These are phyloP conservation scores for Oncorhynchus masou DNA, from an alignment of 2,113 vertebrate genomes.

Conservation along the genomic window DNA sequence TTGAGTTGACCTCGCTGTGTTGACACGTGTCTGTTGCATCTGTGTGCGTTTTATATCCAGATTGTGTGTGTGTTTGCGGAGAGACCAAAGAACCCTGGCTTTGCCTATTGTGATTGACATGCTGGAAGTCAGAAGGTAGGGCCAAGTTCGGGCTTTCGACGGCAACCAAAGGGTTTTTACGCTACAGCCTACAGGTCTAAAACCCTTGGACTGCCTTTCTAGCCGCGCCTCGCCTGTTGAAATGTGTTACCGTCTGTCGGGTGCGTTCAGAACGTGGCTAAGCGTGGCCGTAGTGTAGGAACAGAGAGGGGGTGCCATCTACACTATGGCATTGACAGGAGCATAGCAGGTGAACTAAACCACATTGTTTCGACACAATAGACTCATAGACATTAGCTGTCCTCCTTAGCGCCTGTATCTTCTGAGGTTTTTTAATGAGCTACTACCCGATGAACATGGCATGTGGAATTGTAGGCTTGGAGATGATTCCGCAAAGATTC, in stretches of 20 bases:
- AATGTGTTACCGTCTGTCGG: not conserved
- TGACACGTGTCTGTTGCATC: not conserved
- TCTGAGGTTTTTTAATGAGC: constrained; percentile 64
- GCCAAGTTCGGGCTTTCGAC: too few species aligned
- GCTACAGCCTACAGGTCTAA: not conserved
- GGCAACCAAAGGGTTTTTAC: too few species aligned
- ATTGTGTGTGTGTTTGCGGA: too few species aligned
- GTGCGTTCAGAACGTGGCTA: not conserved
- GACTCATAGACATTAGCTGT: not conserved
- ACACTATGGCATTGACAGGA: not conserved
- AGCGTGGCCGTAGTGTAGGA: too few species aligned
- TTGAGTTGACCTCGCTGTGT: too few species aligned
- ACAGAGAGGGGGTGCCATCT: constrained; percentile 10
- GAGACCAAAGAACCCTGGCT: too few species aligned
- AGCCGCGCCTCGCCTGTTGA: too few species aligned
- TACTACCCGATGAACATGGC: constrained; percentile 55
- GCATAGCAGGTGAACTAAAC: not conserved
- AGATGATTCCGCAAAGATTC: constrained; percentile 52
- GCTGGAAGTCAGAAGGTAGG: too few species aligned
- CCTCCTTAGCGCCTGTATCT: constrained; percentile 7
- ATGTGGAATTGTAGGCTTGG: constrained; percentile 63
- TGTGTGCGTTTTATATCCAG: too few species aligned
- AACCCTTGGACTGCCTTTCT: too few species aligned
- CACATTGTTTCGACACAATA: not conserved
- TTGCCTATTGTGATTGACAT: too few species aligned